Evolutionary conservation across 2,888 invertebrate genomes (phyloP), one percentile per base, ranked within the genome.

Genomic region (Erannis defoliaria): DNA sequence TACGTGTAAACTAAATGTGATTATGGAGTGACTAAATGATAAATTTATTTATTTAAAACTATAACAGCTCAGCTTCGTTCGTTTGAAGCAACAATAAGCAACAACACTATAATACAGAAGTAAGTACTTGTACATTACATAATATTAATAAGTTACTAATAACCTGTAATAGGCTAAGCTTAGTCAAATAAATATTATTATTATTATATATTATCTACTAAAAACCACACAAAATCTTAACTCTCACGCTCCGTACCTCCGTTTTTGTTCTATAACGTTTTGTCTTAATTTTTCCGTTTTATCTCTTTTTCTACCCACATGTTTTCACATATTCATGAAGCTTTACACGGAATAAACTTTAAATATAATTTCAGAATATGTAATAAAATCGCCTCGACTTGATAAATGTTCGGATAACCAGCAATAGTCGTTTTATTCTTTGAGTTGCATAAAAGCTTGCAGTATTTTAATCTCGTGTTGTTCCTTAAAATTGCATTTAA

Each of bases 331-430:
- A 31, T 26, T 37, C 45, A n/a, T 12, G 16, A 18, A 38, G 21
- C 57, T 37, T 33, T 33, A n/a, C 12, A 18, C 14, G 35, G 43
- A 29, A 51, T 51, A 51, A 45, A 45, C 14, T 51, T 58, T 45
- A 51, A 58, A 58, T 58, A 38, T 37, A 19, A 51, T 51, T 35
- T 37, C 35, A 0, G 18, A 26, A 51, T 45, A 58, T 51, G 45
- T 45, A 51, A 31, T 16, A 21, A 37, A 58, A 45, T 37, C 3
- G n/a, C 12, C 38, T 16, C 14, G 12, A 23, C 26, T 37, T 50
- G 57, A 58, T 58, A 58, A 58, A 58, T 51, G 50, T 40, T 5
- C 42, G 19, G 42, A 43, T 57, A 50, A 43, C 55, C 26, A 2
- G 38, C n/a, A 37, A 9, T n/a, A n/a, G n/a, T n/a, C 42, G 26